Conservation (phyloP, 2,113 vertebrate species). For the Festucalex cinctus region DNA sequence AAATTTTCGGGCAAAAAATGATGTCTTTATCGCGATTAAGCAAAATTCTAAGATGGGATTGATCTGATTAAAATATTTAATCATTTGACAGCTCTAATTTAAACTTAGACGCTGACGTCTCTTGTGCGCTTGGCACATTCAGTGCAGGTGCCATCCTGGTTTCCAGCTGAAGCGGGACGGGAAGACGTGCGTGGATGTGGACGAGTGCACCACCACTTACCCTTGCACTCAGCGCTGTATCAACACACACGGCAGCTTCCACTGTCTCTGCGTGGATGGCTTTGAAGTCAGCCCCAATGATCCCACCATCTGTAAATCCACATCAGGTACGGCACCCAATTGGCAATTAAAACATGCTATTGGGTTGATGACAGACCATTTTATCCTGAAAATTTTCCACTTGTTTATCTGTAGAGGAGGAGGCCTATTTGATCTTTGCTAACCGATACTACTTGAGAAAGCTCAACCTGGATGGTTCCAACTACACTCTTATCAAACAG, state of each 20-base stretch:
- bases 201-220: constrained; percentile 91
- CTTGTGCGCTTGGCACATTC: constrained; percentile 41
- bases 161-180: constrained; percentile 92
- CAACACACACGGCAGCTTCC: constrained; percentile 92
- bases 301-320: constrained; percentile 93
- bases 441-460: constrained; percentile 98
- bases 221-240: constrained; percentile 95
- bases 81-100: too few species aligned
- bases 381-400: background rate
- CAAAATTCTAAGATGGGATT: too few species aligned
- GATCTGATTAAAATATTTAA: too few species aligned
- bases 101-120: too few species aligned
- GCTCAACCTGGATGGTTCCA: constrained; percentile 91
- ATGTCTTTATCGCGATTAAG: too few species aligned
- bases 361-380: background rate
- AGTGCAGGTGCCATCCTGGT: constrained; percentile 91
- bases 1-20: too few species aligned
- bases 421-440: constrained; percentile 95
- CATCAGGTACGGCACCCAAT: constrained; percentile 75
- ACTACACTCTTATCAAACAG: constrained; percentile 97
- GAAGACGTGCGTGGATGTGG: constrained; percentile 89
- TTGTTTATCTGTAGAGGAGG: constrained; percentile 77
- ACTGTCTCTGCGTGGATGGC: constrained; percentile 90
- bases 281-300: constrained; percentile 79
- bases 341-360: background rate